Conservation (phyloP, 2,113 vertebrate genomes). For the Cryptotis parvus region DNA sequence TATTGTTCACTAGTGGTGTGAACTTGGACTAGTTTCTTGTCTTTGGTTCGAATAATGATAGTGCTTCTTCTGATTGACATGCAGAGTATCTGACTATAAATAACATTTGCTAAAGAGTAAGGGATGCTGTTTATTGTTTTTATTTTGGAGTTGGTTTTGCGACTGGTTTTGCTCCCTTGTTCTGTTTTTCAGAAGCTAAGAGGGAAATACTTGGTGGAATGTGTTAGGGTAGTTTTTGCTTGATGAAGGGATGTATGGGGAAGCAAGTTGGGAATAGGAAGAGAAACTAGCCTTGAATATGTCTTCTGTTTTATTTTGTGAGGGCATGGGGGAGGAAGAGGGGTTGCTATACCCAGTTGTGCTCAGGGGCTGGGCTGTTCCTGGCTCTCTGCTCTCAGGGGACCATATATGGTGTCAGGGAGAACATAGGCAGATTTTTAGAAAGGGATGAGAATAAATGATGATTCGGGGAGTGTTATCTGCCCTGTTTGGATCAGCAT, state of each 20-base stretch:
- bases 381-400: no score
- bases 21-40: neutral
- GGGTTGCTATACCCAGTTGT: no score
- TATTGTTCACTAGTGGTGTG: neutral
- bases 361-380: no score
- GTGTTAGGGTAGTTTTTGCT: neutral
- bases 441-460: no score
- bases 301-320: neutral
- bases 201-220: neutral
- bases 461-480: neutral
- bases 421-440: no score
- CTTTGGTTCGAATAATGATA: neutral
- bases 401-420: no score
- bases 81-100: neutral
- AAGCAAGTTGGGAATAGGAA: neutral
- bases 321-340: no score
- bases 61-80: neutral
- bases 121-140: neutral
- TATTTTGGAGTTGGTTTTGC: conserved; percentile 29
- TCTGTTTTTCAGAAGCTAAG: neutral
- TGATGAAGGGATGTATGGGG: neutral
- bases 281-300: neutral
- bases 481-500: neutral
- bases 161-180: neutral
- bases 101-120: neutral